Evolutionary conservation across 1,140 invertebrate species (phyloP).

Genomic region (Plodia interpunctella): DNA sequence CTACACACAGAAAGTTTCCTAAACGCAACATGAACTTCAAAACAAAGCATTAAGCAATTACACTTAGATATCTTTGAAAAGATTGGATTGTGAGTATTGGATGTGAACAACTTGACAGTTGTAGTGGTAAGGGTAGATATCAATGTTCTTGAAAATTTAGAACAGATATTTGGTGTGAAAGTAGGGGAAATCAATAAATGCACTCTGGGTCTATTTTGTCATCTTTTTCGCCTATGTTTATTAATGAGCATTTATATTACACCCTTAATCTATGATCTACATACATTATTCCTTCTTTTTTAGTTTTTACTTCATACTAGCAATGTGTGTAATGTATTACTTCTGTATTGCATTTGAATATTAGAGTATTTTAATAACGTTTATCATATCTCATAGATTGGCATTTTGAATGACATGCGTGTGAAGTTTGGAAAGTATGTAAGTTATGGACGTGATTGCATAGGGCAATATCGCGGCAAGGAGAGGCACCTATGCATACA

Average conservation of each 20-base stretch:
- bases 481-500: background rate
- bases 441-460: background rate
- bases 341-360: background rate
- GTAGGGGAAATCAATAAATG: background rate
- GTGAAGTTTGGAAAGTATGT: background rate
- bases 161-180: background rate
- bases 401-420: background rate
- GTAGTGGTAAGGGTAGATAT: background rate
- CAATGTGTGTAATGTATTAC: background rate
- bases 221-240: background rate
- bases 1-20: constrained; percentile 31
- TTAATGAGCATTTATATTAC: background rate
- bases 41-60: constrained; percentile 42
- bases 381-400: constrained; percentile 1
- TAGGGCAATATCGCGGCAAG: too few relatives aligned
- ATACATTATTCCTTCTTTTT: background rate
- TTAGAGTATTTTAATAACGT: background rate
- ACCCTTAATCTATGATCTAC: background rate
- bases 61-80: constrained; percentile 1
- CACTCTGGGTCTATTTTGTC: background rate
- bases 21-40: constrained; percentile 46
- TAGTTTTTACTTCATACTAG: constrained; percentile 2
- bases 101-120: background rate
- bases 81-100: background rate
- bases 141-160: background rate